Conservation (phyloP, 2,113 vertebrate species). For the Ardeotis arabs region DNA sequence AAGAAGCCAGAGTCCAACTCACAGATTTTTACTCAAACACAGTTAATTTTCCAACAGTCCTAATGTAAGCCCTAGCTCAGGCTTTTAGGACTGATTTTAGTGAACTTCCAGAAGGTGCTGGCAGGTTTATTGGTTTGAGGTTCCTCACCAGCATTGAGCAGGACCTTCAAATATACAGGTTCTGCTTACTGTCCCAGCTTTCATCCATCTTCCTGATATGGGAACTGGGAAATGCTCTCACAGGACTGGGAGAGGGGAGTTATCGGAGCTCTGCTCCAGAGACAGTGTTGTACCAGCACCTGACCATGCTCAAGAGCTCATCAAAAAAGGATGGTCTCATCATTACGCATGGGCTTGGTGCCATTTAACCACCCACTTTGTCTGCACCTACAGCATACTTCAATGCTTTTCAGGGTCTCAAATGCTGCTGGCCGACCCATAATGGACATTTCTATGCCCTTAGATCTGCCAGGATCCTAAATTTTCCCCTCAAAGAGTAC, state of each 20-base stretch:
- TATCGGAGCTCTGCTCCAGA: not conserved
- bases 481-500: not conserved
- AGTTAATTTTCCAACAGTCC: not conserved
- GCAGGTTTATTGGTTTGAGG: not conserved
- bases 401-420: not conserved
- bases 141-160: not conserved
- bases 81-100: not conserved
- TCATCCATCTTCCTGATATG: accelerated
- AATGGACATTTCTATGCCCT: not conserved
- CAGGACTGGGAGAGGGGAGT: not conserved
- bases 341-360: accelerated
- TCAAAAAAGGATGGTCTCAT: not conserved
- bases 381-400: not conserved
- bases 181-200: accelerated
- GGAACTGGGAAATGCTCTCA: not conserved
- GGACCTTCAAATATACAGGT: not conserved
- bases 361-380: not conserved
- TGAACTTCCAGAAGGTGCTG: not conserved
- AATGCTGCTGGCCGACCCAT: not conserved
- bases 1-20: not conserved
- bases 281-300: not conserved
- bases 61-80: not conserved
- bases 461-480: not conserved
- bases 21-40: not conserved
- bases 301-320: not conserved